Base-by-base conservation (phyloP, 2,113 vertebrate species). In the Amphiprion percula region DNA sequence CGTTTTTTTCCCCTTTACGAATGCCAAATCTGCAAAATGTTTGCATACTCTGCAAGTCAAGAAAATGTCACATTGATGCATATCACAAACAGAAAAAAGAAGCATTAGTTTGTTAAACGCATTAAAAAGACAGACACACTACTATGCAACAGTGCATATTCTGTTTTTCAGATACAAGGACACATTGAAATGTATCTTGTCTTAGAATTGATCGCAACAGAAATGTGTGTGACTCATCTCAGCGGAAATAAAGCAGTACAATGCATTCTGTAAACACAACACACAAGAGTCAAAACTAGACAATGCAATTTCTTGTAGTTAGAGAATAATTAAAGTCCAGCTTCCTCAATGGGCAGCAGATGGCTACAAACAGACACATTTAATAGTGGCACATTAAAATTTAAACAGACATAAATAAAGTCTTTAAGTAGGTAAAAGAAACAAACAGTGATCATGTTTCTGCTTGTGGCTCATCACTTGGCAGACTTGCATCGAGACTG, bases 401-500 rank as follows among this genome's bases (percentile, higher is more conserved):
- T 63, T 4, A 53, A 63, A 59, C 26, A 5, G 37, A 46, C 11
- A 46, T 60, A 60, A 67, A 47, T 70, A 26, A 44, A 21, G 19
- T 55, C 30, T 37, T 21, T 12, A 72, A 10, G 52, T 7, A 73
- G 46, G 63, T 58, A 23, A 79, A 52, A 53, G 23, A 58, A 69
- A 58, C 8, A 24, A 16, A 12, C 47, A 4, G 16, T 26, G 58
- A 33, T 70, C 64, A 26, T 41, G 74, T 67, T 79, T 71, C 37
- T 55, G 37, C 37, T 68, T 54, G 46, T n/a, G 46, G 24, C 44
- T 72, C 58, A 71, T 70, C 59, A 52, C 55, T 70, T 46, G 55
- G 47, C 68, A 33, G 61, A 47, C 23, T 41, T n/a, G 64, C 50
- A 68, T 68, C 37, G 47, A 2, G 19, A 54, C 46, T 15, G 37